Evolutionary conservation across 2,797 vertebrate genomes (phyloP), one percentile per base, ranked within the genome.

Genomic region (Typhlichthys subterraneus): DNA sequence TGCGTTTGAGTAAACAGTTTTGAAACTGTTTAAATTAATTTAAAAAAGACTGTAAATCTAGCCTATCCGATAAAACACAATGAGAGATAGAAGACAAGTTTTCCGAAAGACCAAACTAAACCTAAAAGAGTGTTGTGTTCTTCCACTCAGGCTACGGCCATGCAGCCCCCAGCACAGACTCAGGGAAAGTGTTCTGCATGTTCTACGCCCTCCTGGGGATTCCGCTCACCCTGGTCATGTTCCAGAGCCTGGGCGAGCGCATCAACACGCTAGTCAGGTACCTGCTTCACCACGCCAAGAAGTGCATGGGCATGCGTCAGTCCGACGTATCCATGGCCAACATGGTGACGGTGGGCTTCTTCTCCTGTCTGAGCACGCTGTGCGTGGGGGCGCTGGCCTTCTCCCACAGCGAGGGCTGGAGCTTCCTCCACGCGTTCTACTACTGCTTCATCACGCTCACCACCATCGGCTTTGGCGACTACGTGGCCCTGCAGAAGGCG

Each of bases 391-490:
- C 97, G 0, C 82, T 88, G 0, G 95, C 95, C 53, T 99, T 99
- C 91, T 98, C 97, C 53, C 89, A 94, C 87, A 95, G 95, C 0
- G 97, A 99, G 89, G 94, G 91, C 63, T 99, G 97, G 97, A 98
- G 94, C 82, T 99, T 98, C 91, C 97, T 99, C 85, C 97, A 99
- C 52, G 97, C 96, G 68, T 99, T 96, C 79, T 99, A 99, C 89
- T 99, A 96, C 89, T 99, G 97, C 90, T 99, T 98, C 88, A 99
- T 99, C 87, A 99, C 97, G 2, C 95, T 99, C 69, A 99, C 97
- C 87, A 98, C 97, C 76, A 99, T 99, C 1, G 97, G 97, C 48
- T 98, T 99, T 11, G 97, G 97, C n/a, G 97, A 98, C 89, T 99
- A 98, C 0, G 97, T 99, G 85, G 97, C 97, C 0, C 93, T 99